Percentiles rank a stretch among this genome's conserved stretches.
These are phyloP conservation scores for Cirrhinus mrigala DNA, from an alignment of 2,797 vertebrate genomes.

Conservation along the genomic window DNA sequence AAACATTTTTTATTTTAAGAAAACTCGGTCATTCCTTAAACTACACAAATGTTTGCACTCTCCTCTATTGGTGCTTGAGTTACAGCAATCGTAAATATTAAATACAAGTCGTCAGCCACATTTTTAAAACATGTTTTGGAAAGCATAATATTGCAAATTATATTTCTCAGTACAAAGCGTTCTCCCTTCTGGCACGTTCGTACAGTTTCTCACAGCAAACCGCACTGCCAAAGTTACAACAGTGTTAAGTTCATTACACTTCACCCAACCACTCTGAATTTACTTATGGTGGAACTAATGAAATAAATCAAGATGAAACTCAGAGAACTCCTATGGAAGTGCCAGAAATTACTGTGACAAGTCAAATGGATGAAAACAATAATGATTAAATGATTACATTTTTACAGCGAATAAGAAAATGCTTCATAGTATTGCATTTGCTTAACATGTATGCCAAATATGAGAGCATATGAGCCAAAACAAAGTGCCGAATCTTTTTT, in stretches of 20 bases:
- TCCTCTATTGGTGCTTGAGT: not conserved
- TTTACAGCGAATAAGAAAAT: not conserved
- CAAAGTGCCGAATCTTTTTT: not conserved
- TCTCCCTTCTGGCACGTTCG: constrained; percentile 20
- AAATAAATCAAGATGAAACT: constrained; percentile 31
- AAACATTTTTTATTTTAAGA: not conserved
- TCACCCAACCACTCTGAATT: constrained; percentile 19
- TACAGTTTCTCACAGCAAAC: constrained; percentile 31
- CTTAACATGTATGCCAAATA: constrained; percentile 6
- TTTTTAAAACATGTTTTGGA: constrained; percentile 25
- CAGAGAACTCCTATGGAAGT: not conserved
- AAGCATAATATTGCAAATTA: constrained; percentile 20
- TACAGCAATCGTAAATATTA: constrained; percentile 1
- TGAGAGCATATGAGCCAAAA: not conserved
- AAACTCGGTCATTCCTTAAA: not conserved
- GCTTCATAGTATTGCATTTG: not conserved
- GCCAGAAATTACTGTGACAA: not conserved
- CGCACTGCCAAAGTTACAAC: constrained; percentile 40
- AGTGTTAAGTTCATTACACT: constrained; percentile 32
- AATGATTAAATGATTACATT: not conserved
- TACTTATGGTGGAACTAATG: constrained; percentile 30
- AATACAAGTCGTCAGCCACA: not conserved
- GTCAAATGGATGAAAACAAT: not conserved
- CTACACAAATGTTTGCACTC: not conserved
- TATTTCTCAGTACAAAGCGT: constrained; percentile 20